phyloP scores from a whole-genome alignment of 2,888 invertebrate species.

The Pristionchus fissidentatus region DNA sequence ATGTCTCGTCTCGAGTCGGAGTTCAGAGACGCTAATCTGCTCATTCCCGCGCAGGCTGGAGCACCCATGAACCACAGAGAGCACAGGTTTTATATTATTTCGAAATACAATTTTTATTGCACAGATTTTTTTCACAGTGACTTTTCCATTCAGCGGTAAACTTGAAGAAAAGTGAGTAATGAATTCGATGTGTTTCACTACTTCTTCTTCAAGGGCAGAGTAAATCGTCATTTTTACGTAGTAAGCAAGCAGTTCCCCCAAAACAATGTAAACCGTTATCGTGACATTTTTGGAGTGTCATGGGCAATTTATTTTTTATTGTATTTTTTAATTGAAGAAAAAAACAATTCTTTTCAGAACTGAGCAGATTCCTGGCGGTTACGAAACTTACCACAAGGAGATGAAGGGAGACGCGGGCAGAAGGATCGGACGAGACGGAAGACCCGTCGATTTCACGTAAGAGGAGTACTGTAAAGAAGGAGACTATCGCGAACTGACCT shows the following conservation, averaged over 20 bases:
- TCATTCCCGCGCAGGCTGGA: conserved; percentile 70
- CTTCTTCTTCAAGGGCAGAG: too few relatives aligned
- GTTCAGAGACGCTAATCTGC: conserved; percentile 66
- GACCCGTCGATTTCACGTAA: conserved; percentile 69
- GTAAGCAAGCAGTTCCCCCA: not conserved
- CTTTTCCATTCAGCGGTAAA: too few relatives aligned
- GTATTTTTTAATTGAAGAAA: not conserved
- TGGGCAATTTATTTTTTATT: not conserved
- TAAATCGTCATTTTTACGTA: too few relatives aligned
- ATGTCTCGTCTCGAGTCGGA: conserved; percentile 69
- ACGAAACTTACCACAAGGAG: conserved; percentile 71
- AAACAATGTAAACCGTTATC: not conserved
- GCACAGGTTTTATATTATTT: conserved; percentile 15
- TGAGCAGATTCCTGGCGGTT: conserved; percentile 74
- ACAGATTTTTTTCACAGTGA: too few relatives aligned
- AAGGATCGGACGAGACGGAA: conserved; percentile 57
- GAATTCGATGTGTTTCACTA: too few relatives aligned
- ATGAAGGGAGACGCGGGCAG: conserved; percentile 59
- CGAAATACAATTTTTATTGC: too few relatives aligned
- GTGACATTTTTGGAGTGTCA: not conserved
- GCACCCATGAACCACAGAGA: conserved; percentile 55
- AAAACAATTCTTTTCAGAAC: conserved; percentile 54
- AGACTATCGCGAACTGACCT: not conserved
- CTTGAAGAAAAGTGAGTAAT: too few relatives aligned
- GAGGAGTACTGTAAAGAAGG: not conserved